phyloP scores from a whole-genome alignment of 2,113 vertebrate genomes.

The Halichoeres trimaculatus region DNA sequence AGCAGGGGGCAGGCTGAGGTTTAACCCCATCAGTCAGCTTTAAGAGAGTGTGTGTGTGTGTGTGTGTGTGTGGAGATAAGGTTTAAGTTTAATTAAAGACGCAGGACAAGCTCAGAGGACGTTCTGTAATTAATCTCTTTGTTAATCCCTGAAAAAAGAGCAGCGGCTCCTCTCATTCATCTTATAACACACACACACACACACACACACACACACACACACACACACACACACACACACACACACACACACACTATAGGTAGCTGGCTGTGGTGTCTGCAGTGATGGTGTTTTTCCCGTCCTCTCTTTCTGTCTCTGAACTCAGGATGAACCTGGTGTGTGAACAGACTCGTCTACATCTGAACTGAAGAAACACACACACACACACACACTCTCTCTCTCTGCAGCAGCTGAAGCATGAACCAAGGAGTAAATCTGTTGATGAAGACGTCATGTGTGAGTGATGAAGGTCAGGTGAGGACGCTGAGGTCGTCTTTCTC shows the following conservation, averaged over 20 bases:
- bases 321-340: constrained; percentile 8
- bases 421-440: background rate
- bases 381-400: too few species aligned
- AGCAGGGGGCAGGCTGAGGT: constrained; percentile 22
- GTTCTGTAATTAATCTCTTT: constrained; percentile 72
- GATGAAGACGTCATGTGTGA: background rate
- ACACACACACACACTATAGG: background rate
- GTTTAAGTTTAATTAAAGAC: constrained; percentile 71
- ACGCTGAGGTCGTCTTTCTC: background rate
- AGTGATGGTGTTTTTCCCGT: background rate
- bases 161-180: constrained; percentile 42
- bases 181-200: constrained; percentile 19
- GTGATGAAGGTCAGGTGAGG: background rate
- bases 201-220: background rate
- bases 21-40: constrained; percentile 28
- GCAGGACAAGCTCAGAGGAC: constrained; percentile 65
- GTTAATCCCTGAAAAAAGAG: constrained; percentile 71
- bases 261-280: background rate
- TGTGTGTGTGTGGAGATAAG: constrained; percentile 46
- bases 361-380: background rate
- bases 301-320: background rate
- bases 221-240: constrained; percentile 9
- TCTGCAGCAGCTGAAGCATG: constrained; percentile 3
- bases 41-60: constrained; percentile 16
- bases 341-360: background rate